Conservation (phyloP, 2,888 invertebrate genomes). For the Leistus spinibarbis region DNA sequence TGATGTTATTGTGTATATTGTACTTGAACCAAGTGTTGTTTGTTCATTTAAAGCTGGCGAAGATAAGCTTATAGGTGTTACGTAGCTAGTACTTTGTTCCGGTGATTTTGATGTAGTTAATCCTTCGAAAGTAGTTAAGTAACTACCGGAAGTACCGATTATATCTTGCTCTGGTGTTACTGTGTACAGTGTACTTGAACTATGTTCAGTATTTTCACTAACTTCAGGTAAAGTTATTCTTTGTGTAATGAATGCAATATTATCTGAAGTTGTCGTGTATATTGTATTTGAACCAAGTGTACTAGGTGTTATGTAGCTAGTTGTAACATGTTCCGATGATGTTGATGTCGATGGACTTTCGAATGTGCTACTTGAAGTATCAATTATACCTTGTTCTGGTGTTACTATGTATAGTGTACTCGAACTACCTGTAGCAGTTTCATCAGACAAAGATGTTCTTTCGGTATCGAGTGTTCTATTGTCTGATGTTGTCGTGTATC, state of each 20-base stretch:
- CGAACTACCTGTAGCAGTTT: background rate
- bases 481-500: too few species aligned
- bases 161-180: conserved; percentile 17
- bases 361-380: background rate
- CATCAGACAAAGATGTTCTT: too few species aligned
- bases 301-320: too few species aligned
- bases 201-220: background rate
- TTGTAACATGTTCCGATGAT: too few species aligned
- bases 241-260: background rate
- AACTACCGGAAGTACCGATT: background rate
- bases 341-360: background rate
- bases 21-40: background rate
- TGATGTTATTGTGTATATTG: background rate
- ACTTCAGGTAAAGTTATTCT: background rate
- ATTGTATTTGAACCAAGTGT: background rate
- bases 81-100: too few species aligned
- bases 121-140: background rate
- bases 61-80: too few species aligned
- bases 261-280: background rate
- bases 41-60: too few species aligned
- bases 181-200: conserved; percentile 1
- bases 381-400: conserved; percentile 10
- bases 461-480: too few species aligned
- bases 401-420: background rate
- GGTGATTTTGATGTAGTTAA: background rate